Base-by-base conservation (phyloP, 2,797 vertebrate species). In the Galaxias olidus region DNA sequence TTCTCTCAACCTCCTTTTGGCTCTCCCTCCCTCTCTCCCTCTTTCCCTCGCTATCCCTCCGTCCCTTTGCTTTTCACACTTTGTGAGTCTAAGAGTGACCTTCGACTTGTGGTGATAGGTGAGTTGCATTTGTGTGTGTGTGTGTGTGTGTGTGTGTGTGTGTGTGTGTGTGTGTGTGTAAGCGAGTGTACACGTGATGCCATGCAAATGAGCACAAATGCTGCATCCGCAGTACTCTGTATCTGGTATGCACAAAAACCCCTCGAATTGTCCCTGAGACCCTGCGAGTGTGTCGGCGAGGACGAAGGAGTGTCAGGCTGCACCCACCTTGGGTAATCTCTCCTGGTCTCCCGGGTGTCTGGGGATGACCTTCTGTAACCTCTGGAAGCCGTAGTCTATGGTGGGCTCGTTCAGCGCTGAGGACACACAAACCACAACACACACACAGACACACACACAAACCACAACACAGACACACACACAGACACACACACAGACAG, bases 311-410 rank as follows among this genome's bases (percentile, higher is more conserved):
- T 50, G 48, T 50, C 8, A 48, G 14, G n/a, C 11, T 10, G 14
- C 14, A 6, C 19, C 18, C 18, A 93, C 91, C 91, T 93, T 94
- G 63, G 93, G 92, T 60, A 93, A 78, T 66, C 90, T 86, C 72
- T 94, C 92, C 0, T 92, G 90, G 72, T 94, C 93, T 10, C 91
- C 93, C 0, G 91, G 92, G 45, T 93, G 92, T 51, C 91, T 79
- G 4, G 92, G 92, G 7, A 94, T 91, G 63, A 98, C 97, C 97
- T 98, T 99, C 93, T 99, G 97, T 93, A 99, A 93, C 90, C 97
- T 93, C 91, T 99, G 97, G 91, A 98, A 98, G 81, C 97, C 96
- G 10, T 98, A 99, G 92, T 98, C 96, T 78, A 99, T 99, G 87
- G 96, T 99, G 71, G 92, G 93, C 68, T 93, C 93, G 0, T 94